Evolutionary conservation across 2,113 vertebrate species (phyloP).

Genomic region (Oxygymnocypris stewartii): DNA sequence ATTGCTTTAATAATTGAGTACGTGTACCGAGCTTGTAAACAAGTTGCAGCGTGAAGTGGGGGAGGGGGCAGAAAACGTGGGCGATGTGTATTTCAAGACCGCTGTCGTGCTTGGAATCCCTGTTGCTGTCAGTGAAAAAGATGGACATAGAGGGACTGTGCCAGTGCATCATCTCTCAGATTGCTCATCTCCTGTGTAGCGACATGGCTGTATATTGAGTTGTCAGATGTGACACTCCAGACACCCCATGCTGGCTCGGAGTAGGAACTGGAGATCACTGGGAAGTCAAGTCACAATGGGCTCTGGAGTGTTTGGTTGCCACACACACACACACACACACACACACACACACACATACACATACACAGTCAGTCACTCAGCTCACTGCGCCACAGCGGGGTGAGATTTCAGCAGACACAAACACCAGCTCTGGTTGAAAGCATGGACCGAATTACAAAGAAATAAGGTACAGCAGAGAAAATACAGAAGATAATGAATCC

Average conservation of each 20-base stretch:
- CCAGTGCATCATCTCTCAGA: conserved; percentile 44
- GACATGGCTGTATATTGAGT: conserved; percentile 52
- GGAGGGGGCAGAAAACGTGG: neutral
- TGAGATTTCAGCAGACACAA: conserved; percentile 32
- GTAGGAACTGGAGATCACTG: conserved; percentile 39
- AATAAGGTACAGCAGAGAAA: neutral
- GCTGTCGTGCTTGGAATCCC: conserved; percentile 11
- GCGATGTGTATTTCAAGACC: conserved; percentile 1
- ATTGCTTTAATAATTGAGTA: neutral
- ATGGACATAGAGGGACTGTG: conserved; percentile 36
- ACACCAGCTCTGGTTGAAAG: neutral
- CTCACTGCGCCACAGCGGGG: conserved; percentile 21
- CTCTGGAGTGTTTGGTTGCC: conserved; percentile 35
- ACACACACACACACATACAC: conserved; percentile 49
- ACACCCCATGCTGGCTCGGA: conserved; percentile 44
- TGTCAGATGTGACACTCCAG: conserved; percentile 56
- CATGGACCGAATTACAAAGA: conserved; percentile 6
- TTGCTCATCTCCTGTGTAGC: conserved; percentile 38
- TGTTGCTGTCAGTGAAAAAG: conserved; percentile 40
- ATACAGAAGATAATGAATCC: neutral
- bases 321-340: conserved; percentile 36
- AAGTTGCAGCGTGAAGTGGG: neutral
- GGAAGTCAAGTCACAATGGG: conserved; percentile 34
- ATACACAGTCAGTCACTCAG: conserved; percentile 60
- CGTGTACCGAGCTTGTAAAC: neutral